Percentiles rank a stretch among this genome's conserved stretches.
These are phyloP conservation scores for Heliocidaris tuberculata DNA, from an alignment of 35 echinoderm and acorn worm species.

Conservation along the genomic window DNA sequence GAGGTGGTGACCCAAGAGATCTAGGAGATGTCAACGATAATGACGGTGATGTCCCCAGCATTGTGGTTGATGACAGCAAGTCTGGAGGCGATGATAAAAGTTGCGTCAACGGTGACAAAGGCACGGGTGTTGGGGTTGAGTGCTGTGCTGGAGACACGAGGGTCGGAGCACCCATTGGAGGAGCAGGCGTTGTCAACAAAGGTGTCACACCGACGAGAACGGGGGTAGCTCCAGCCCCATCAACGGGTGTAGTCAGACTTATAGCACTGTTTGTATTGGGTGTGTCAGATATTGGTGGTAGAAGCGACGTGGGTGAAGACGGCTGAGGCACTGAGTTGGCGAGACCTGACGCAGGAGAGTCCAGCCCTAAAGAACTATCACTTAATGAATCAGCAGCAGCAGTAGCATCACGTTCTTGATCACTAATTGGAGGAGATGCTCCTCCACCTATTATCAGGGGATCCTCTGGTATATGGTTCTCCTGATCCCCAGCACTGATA, in stretches of 20 bases:
- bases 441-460: neutral
- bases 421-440: neutral
- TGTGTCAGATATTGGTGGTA: neutral
- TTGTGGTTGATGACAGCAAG: neutral
- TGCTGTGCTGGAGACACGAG: neutral
- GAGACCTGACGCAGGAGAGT: neutral
- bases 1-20: constrained; percentile 10
- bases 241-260: neutral
- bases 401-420: neutral
- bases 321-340: neutral
- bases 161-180: neutral
- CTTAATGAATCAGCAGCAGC: neutral
- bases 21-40: neutral
- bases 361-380: neutral
- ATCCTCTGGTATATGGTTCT: constrained; percentile 25
- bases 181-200: neutral
- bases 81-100: neutral
- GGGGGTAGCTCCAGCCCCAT: neutral
- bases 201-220: neutral
- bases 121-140: neutral
- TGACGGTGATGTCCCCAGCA: neutral
- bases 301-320: neutral
- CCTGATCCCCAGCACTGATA: neutral
- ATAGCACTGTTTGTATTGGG: constrained; percentile 26
- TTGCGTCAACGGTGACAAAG: constrained; percentile 2